Conservation (phyloP, 1,140 invertebrate genomes). For the Lepidurus arcticus region DNA sequence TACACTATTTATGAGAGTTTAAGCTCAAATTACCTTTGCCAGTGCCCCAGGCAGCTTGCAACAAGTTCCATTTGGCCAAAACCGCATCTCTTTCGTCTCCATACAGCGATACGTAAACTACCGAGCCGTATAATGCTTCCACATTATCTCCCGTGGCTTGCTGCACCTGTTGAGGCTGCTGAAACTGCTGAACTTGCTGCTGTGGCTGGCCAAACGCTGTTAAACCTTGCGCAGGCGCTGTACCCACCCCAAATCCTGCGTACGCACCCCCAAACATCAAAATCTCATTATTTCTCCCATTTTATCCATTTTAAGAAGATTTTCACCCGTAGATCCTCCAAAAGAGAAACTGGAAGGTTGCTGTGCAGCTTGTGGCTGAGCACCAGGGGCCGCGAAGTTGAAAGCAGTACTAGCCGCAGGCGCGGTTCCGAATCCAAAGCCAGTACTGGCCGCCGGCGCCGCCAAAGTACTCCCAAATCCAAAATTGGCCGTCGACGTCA, state of each 20-base stretch:
- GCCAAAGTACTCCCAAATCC: slow-evolving; percentile 36
- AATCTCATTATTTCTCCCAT: slow-evolving; percentile 41
- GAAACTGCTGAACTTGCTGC: slow-evolving; percentile 44
- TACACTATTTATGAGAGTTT: neutral
- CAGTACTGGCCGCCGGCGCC: slow-evolving; percentile 42
- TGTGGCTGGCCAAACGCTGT: slow-evolving; percentile 34
- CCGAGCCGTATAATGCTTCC: slow-evolving; percentile 66
- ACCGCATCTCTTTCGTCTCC: slow-evolving; percentile 87
- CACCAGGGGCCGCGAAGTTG: slow-evolving; percentile 24
- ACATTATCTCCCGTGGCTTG: slow-evolving; percentile 52
- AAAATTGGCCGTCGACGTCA: slow-evolving; percentile 36
- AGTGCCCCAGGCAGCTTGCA: slow-evolving; percentile 88
- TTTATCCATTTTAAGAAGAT: neutral
- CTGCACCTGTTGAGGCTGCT: slow-evolving; percentile 44
- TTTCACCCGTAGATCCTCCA: neutral
- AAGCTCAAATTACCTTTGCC: slow-evolving; percentile 53
- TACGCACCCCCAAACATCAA: slow-evolving; percentile 46
- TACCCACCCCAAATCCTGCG: slow-evolving; percentile 29
- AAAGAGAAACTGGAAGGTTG: neutral
- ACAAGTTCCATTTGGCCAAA: slow-evolving; percentile 85
- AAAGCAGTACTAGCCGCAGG: slow-evolving; percentile 43
- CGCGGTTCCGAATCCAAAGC: slow-evolving; percentile 42
- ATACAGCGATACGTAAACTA: slow-evolving; percentile 78
- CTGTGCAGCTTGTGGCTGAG: neutral
- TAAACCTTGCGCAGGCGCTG: slow-evolving; percentile 20